phyloP scores from a whole-genome alignment of 2,113 vertebrate genomes.

The Otocyon megalotis region DNA sequence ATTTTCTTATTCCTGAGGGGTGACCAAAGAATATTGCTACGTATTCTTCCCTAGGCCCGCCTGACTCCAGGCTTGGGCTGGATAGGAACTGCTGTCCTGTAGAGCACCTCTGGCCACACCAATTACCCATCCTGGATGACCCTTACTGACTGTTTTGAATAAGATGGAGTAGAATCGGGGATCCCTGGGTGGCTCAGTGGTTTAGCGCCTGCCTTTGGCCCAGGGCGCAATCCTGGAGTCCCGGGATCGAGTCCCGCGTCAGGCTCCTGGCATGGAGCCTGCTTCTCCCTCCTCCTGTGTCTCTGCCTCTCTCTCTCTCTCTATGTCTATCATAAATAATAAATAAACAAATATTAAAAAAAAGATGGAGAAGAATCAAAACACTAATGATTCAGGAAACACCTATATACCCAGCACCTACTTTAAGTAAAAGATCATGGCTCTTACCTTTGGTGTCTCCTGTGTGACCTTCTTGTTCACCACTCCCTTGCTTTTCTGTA shows the following conservation, averaged over 20 bases:
- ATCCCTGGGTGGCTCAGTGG: too few relatives aligned
- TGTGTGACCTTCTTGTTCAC: neutral
- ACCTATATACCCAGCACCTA: neutral
- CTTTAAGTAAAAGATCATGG: neutral
- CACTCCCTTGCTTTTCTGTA: neutral
- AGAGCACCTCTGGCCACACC: neutral
- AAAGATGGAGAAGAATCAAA: neutral
- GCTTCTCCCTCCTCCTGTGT: too few relatives aligned
- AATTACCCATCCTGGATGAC: neutral
- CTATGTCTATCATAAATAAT: too few relatives aligned
- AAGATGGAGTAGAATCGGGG: neutral
- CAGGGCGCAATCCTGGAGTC: too few relatives aligned
- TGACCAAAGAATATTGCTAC: neutral
- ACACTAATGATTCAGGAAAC: neutral
- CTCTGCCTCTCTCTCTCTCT: too few relatives aligned
- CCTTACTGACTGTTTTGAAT: neutral
- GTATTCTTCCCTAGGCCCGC: rapidly evolving
- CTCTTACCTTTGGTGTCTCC: neutral
- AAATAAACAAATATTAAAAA: too few relatives aligned
- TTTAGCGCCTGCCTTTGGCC: too few relatives aligned
- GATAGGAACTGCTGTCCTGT: neutral
- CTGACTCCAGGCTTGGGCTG: neutral
- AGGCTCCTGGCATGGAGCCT: too few relatives aligned
- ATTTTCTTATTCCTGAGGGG: neutral
- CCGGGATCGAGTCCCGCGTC: too few relatives aligned